Evolutionary conservation across 2,797 vertebrate genomes (phyloP).

Genomic region (Sebastes iracundus): DNA sequence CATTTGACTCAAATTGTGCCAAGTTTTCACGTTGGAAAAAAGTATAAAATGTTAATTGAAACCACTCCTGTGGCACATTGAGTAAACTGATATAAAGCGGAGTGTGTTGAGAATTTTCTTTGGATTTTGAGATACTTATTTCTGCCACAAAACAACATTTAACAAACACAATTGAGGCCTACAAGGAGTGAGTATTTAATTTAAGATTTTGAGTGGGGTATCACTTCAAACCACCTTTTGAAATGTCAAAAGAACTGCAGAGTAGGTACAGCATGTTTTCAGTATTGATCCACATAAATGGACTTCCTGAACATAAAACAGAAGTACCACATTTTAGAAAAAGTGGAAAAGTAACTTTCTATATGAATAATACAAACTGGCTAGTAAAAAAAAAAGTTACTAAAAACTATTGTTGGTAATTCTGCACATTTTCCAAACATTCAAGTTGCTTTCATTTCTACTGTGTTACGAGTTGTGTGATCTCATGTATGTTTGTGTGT

Average conservation of each 20-base stretch:
- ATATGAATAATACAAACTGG: not conserved
- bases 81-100: not conserved
- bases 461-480: rapidly evolving
- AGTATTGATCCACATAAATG: not conserved
- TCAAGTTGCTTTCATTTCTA: not conserved
- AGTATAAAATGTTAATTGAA: not conserved
- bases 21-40: not conserved
- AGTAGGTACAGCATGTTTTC: not conserved
- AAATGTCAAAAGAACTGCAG: not conserved
- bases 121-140: not conserved
- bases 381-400: not conserved
- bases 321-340: not conserved
- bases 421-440: not conserved
- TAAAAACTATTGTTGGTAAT: not conserved
- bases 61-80: not conserved
- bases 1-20: not conserved
- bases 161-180: not conserved
- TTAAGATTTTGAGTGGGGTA: not conserved
- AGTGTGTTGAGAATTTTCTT: not conserved
- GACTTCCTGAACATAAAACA: not conserved
- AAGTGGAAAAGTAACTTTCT: not conserved
- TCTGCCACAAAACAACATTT: not conserved
- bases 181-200: not conserved
- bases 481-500: constrained; percentile 17
- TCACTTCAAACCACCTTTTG: not conserved